Evolutionary conservation across 2,888 invertebrate species (phyloP).

Genomic region (Caenorhabditis sp.): DNA sequence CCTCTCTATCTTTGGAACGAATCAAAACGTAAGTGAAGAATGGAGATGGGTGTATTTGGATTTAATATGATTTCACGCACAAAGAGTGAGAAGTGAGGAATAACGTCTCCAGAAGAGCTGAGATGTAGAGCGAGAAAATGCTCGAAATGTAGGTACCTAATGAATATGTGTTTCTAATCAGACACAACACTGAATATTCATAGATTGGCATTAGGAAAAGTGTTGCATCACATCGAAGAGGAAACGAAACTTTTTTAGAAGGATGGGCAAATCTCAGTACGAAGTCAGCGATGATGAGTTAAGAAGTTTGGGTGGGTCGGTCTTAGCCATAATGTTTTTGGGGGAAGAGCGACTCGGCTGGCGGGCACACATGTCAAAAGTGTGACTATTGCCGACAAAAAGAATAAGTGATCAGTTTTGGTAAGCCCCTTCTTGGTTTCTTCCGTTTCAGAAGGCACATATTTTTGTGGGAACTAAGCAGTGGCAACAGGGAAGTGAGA

Average conservation of each 20-base stretch:
- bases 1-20: constrained; percentile 49
- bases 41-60: constrained; percentile 36
- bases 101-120: constrained; percentile 18
- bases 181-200: constrained; percentile 55
- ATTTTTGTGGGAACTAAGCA: constrained; percentile 14
- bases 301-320: constrained; percentile 63
- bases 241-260: constrained; percentile 8
- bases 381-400: constrained; percentile 64
- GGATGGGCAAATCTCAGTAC: constrained; percentile 59
- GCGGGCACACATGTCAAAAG: constrained; percentile 46
- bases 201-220: constrained; percentile 17
- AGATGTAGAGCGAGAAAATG: not conserved
- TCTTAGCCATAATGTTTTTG: constrained; percentile 65
- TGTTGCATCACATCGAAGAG: constrained; percentile 10
- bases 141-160: constrained; percentile 26
- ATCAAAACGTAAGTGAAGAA: constrained; percentile 51
- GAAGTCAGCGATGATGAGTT: constrained; percentile 61
- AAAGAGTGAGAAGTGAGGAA: constrained; percentile 40
- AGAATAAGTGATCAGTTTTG: constrained; percentile 65
- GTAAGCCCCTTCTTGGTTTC: constrained; percentile 56
- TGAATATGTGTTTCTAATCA: constrained; percentile 61
- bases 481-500: not conserved
- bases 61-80: constrained; percentile 49
- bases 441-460: constrained; percentile 49
- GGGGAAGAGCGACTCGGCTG: constrained; percentile 14